A percentile compares a stretch with the other conserved stretches of the same genome.
These are phyloP conservation scores for Mohoua ochrocephala DNA, from an alignment of 2,113 vertebrate genomes.

Conservation along the genomic window DNA sequence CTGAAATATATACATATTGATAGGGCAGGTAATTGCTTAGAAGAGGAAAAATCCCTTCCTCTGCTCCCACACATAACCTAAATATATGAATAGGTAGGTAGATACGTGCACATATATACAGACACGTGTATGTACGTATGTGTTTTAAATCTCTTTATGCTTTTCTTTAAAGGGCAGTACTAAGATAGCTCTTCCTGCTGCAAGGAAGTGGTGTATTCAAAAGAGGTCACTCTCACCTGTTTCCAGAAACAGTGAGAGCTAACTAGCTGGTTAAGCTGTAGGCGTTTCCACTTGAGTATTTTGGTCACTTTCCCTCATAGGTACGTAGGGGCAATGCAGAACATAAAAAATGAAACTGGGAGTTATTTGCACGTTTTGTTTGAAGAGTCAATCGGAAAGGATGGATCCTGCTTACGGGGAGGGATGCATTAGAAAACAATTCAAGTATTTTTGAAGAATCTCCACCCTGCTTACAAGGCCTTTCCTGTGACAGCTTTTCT, in stretches of 20 bases:
- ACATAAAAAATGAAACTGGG: not conserved
- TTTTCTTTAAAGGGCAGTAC: not conserved
- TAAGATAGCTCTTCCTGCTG: not conserved
- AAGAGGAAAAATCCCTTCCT: not conserved
- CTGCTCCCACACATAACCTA: not conserved
- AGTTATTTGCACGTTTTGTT: not conserved
- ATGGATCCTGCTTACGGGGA: not conserved
- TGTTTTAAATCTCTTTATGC: not conserved
- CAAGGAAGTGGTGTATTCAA: not conserved
- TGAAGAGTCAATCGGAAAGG: not conserved
- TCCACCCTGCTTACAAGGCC: not conserved
- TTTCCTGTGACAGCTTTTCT: not conserved
- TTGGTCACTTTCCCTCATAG: not conserved
- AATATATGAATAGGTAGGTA: not conserved
- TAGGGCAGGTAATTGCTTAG: not conserved
- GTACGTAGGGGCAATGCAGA: not conserved
- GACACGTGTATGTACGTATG: accelerated
- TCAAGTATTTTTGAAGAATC: not conserved
- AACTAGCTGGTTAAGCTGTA: not conserved
- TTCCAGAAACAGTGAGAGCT: not conserved
- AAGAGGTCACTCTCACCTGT: not conserved
- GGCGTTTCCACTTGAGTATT: not conserved
- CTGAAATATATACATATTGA: not conserved
- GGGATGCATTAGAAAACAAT: not conserved
- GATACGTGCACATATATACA: not conserved